A percentile compares a stretch with the other conserved stretches of the same genome.
These are phyloP conservation scores for Alectura lathami DNA, from an alignment of 2,113 vertebrate genomes.

Conservation along the genomic window DNA sequence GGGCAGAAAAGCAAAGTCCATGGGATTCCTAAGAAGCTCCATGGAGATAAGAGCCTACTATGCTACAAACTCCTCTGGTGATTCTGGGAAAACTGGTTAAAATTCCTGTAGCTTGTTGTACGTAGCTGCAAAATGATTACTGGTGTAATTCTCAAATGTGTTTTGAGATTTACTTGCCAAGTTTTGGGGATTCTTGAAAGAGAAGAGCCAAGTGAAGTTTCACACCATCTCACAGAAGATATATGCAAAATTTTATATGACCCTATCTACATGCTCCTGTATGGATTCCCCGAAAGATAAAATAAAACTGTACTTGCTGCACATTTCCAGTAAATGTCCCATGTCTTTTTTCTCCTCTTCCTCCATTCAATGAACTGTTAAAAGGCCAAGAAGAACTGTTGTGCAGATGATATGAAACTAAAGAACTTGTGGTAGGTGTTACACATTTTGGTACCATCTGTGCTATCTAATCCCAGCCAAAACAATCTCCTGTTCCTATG, in stretches of 20 bases:
- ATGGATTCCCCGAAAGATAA: conserved; percentile 39
- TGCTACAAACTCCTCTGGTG: neutral
- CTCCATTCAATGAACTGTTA: conserved; percentile 46
- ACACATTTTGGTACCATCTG: conserved; percentile 58
- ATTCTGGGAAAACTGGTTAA: conserved; percentile 46
- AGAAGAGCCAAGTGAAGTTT: conserved; percentile 64
- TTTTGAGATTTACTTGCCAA: conserved; percentile 62
- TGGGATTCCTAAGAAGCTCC: conserved; percentile 19
- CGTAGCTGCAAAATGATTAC: conserved; percentile 41
- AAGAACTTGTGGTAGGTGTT: conserved; percentile 58
- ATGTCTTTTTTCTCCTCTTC: conserved; percentile 46
- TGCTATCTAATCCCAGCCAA: conserved; percentile 63
- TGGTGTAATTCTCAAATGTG: conserved; percentile 56
- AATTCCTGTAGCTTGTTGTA: neutral
- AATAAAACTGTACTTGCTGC: conserved; percentile 43
- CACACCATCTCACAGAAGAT: conserved; percentile 64
- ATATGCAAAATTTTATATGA: conserved; percentile 45
- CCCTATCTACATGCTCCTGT: neutral
- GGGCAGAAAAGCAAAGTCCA: conserved; percentile 21
- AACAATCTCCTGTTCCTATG: conserved; percentile 33
- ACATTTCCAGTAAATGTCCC: conserved; percentile 37
- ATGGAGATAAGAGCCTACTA: neutral
- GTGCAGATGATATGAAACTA: conserved; percentile 41
- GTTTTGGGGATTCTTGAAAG: conserved; percentile 46
- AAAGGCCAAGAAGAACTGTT: conserved; percentile 52